Conservation (phyloP, 2,113 vertebrate species). For the Chloebia gouldiae region DNA sequence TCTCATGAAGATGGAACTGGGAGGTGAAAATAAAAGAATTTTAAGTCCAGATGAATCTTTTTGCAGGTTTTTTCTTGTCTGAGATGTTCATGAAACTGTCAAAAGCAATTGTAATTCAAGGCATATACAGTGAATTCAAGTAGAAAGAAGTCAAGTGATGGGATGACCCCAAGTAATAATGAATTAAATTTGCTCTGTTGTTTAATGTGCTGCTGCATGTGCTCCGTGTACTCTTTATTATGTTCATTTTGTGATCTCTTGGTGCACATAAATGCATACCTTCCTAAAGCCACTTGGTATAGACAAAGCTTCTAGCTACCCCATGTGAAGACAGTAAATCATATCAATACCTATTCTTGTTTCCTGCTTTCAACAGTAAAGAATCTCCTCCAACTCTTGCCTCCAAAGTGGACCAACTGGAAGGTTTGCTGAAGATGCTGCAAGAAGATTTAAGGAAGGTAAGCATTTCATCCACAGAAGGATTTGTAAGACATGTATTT, state of each 20-base stretch:
- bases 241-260: neutral
- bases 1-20: neutral
- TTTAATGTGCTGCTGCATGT: neutral
- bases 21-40: neutral
- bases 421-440: constrained; percentile 90
- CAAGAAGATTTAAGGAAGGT: constrained; percentile 93
- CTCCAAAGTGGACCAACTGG: constrained; percentile 90
- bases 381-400: constrained; percentile 86
- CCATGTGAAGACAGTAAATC: neutral
- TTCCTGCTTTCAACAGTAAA: constrained; percentile 74
- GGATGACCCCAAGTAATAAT: neutral
- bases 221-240: neutral
- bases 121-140: neutral
- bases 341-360: neutral
- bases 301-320: neutral
- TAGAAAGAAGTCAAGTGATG: neutral
- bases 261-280: neutral
- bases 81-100: neutral
- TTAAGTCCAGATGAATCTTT: neutral
- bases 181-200: neutral
- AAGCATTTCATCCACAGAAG: constrained; percentile 5
- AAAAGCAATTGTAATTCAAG: neutral
- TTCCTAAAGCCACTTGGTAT: neutral
- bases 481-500: neutral
- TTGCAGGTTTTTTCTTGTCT: neutral